Evolutionary conservation across 64 coral and sea anemone genomes (phyloP).

Genomic region (Platygyra sinensis): DNA sequence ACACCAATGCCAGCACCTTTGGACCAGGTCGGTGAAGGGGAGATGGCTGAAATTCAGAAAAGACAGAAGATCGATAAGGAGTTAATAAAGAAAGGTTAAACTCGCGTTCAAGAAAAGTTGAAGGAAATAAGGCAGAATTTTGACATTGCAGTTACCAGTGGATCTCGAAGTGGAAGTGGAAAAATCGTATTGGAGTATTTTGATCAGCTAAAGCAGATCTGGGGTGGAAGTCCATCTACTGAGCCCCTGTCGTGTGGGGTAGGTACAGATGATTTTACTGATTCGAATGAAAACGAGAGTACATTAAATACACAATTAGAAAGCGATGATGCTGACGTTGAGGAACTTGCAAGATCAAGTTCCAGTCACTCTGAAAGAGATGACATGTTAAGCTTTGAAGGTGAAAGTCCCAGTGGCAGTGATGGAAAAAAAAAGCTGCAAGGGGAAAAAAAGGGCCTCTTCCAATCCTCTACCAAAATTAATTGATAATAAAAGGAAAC

Average conservation of each 20-base stretch:
- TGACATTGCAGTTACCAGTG: constrained; percentile 24
- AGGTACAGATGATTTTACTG: constrained; percentile 48
- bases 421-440: constrained; percentile 21
- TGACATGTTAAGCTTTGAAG: constrained; percentile 19
- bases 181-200: constrained; percentile 43
- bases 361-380: constrained; percentile 18
- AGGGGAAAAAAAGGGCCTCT: constrained; percentile 19
- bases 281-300: constrained; percentile 37
- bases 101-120: constrained; percentile 40
- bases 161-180: constrained; percentile 38
- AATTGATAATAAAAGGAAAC: constrained; percentile 47
- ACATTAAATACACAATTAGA: background rate
- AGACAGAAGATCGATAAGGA: constrained; percentile 29
- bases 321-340: constrained; percentile 13
- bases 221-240: constrained; percentile 45
- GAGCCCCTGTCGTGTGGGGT: constrained; percentile 38
- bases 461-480: constrained; percentile 30
- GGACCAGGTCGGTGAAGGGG: background rate
- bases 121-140: no score
- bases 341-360: background rate
- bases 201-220: constrained; percentile 32
- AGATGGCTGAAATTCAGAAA: background rate
- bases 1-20: background rate
- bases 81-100: background rate
- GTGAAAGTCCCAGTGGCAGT: constrained; percentile 45